Base-by-base conservation (phyloP, 2,797 vertebrate genomes). In the Melanotaenia trifasciata region DNA sequence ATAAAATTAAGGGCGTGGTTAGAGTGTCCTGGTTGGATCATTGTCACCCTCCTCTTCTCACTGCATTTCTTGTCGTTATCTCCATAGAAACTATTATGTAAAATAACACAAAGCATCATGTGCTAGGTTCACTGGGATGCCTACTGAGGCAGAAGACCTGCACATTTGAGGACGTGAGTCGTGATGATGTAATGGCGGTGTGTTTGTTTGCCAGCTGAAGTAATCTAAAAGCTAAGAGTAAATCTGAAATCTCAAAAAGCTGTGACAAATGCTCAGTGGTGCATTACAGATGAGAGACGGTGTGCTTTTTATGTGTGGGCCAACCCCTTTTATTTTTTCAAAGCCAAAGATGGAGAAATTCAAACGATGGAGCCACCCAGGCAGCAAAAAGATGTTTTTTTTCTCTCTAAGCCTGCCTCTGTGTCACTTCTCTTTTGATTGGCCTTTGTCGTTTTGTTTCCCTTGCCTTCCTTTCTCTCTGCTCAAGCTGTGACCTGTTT, bases 401-500 rank as follows among this genome's bases (percentile, higher is more conserved):
- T 58, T 63, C 56, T 18, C 62, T 59, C 61, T 36, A 20, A 35
- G 20, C 45, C 56, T 20, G 11, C 32, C 58, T 63, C 60, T 51
- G 45, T 58, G 43, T 38, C 36, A 40, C 60, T 5, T 30, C 30
- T 24, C 76, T 70, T 76, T 84, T 81, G 60, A 85, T 45, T 57
- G 69, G 71, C 87, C 83, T 87, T 81, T 89, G 90, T 74, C 53
- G 74, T 85, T 88, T 86, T 87, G 83, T 90, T 70, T 51, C 72
- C 56, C 45, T 20, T 5, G 58, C 51, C 83, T 74, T 64, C 65
- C 54, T 51, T 10, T 57, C 38, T 38, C 51, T 64, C 69, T 32
- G 56, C 59, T 90, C 84, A 86, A 74, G 84, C 87, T 82, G 77
- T 81, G 86, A 89, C 92, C 91, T 90, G 86, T 76, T 88, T 74